Evolutionary conservation across 2,888 invertebrate genomes (phyloP), one percentile per base, ranked within the genome.

Genomic region (Carpatolechia fugitivella): DNA sequence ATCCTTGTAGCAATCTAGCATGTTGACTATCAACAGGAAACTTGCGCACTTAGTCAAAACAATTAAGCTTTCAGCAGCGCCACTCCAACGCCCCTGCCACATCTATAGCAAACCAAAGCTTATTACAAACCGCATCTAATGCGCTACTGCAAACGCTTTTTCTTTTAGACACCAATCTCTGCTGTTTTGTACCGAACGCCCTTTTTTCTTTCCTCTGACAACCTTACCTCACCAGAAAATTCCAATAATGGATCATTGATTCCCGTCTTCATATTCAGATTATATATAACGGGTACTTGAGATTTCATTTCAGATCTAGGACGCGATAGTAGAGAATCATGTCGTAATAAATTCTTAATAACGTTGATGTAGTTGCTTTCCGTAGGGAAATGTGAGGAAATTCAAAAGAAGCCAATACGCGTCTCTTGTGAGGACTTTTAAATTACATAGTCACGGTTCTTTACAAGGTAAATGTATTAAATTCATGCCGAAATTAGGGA

Each of bases 221-320:
- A 10, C 20, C 40, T 36, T 36, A 18, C 11, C 40, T 24, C 6
- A 11, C 13, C 29, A 13, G 29, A 44, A 44, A 29, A 29, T 29
- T 29, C 29, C 47, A 47, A 31, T 47, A 16, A 31, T 47, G 31
- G 47, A 47, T 47, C 30, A n/a, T 1, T 16, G 31, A 31, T 29
- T 30, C 47, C 16, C 30, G 16, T 47, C 31, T 30, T 31, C 47
- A 16, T 31, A 47, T 47, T 31, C n/a, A 47, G 31, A 31, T 47
- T 47, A 47, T 47, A 14, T 31, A 31, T 47, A 31, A 31, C 47
- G 47, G 47, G 14, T 16, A 31, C 31, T 47, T 47, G 14, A 47
- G 31, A 30, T 47, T 47, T 47, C 47, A 47, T 31, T 47, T 44
- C n/a, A 44, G 44, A 44, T 44, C 44, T 44, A 29, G 44, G 44